Evolutionary conservation across 1,140 invertebrate species (phyloP), one percentile per base, ranked within the genome.

Genomic region (Trichonephila clavata): DNA sequence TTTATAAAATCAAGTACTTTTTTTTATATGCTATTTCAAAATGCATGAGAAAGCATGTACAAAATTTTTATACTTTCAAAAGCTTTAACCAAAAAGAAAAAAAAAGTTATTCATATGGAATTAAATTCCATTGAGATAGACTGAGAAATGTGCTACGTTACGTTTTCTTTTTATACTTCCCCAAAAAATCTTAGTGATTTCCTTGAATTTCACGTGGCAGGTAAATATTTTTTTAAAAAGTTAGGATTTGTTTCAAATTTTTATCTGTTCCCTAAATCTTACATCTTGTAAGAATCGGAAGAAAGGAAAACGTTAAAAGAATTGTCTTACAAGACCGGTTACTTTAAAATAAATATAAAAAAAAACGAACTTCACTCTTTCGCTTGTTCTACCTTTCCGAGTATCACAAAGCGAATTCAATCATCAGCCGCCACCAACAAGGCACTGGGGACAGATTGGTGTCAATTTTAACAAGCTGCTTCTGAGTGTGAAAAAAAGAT

Each of bases 381-480:
- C 14, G 8, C 24, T 71, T 71, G 68, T 71, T 32, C 68, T 71
- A 71, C 68, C 68, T 71, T 71, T 71, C 27, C 68, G 24, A 71
- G 68, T 32, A 32, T 71, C 68, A 14, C 27, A 71, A 71, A 71
- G 68, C 27, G 68, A 24, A 71, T 86, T 86, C 84, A 86, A 86
- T 86, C 84, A 86, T 27, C 84, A 86, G 84, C 50, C 61, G 32
- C 84, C 50, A 18, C 32, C 84, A 86, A 86, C 57, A 86, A 63
- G 59, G 84, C 57, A 39, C 50, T 43, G 43, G 57, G 84, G 59
- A 63, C 57, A 50, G 84, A 63, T 86, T 60, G 84, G 84, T 86
- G 84, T 86, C 84, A 86, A 63, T 86, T 86, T 86, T 86, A 86
- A 86, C 84, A 86, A 86, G 84, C 57, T 63, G 61, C 27, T 39